phyloP scores from a whole-genome alignment of 2,113 vertebrate genomes.

The Callipepla squamata region DNA sequence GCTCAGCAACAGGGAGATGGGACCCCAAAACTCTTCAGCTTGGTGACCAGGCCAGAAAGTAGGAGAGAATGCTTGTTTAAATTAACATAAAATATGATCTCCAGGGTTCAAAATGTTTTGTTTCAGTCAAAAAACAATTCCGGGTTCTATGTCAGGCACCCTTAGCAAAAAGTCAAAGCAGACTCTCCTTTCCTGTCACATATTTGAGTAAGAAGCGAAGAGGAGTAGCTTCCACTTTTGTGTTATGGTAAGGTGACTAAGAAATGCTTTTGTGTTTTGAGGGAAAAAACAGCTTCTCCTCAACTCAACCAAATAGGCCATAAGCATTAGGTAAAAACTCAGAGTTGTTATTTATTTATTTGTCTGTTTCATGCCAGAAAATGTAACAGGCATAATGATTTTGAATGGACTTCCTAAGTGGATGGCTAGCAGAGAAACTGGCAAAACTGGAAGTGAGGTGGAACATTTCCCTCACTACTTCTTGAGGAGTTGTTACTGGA shows the following conservation, averaged over 20 bases:
- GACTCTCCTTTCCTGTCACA: neutral
- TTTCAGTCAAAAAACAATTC: neutral
- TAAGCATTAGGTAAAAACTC: neutral
- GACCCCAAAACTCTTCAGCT: neutral
- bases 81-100: neutral
- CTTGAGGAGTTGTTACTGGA: neutral
- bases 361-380: neutral
- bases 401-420: neutral
- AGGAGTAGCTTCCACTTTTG: neutral
- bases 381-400: neutral
- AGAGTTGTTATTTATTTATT: neutral
- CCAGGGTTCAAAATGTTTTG: accelerated
- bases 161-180: neutral
- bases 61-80: neutral
- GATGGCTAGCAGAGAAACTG: neutral
- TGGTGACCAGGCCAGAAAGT: neutral
- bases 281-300: neutral
- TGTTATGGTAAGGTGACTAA: neutral
- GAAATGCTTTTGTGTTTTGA: accelerated
- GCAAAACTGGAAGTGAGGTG: neutral
- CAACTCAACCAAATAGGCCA: neutral
- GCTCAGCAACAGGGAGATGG: accelerated
- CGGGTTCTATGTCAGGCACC: neutral
- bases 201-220: neutral
- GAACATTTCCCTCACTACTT: neutral